Percentiles rank a stretch among this genome's conserved stretches.
These are phyloP conservation scores for Cynopterus brachyotis DNA, from an alignment of 2,113 vertebrate species.

Conservation along the genomic window DNA sequence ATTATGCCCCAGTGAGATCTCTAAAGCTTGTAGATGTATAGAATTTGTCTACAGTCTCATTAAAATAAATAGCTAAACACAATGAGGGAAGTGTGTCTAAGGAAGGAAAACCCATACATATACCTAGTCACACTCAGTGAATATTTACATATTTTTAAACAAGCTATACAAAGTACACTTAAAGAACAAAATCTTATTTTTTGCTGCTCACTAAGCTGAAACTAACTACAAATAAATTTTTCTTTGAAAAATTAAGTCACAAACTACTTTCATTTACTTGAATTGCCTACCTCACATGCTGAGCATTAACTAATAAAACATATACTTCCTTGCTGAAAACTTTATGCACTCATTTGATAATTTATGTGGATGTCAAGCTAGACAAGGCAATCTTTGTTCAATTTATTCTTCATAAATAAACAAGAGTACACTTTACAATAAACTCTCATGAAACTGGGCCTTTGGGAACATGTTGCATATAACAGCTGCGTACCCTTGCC, in stretches of 20 bases:
- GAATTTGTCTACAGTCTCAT: conserved; percentile 46
- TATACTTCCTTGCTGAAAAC: conserved; percentile 14
- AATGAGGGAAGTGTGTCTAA: not conserved
- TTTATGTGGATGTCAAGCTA: conserved; percentile 31
- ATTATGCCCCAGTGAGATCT: not conserved
- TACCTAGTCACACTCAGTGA: conserved; percentile 29
- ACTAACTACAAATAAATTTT: not conserved
- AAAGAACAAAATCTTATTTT: conserved; percentile 42
- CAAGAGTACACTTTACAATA: not conserved
- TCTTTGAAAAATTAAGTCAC: not conserved
- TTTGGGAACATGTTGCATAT: not conserved
- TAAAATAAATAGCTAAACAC: conserved; percentile 57
- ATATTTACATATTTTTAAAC: conserved; percentile 63
- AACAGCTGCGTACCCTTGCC: not conserved
- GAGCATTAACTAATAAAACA: conserved; percentile 9
- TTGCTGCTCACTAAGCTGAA: conserved; percentile 44
- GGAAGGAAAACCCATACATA: not conserved
- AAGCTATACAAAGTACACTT: conserved; percentile 24
- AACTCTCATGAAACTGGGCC: not conserved
- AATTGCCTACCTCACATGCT: not conserved
- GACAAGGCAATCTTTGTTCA: not conserved
- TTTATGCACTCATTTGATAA: not conserved
- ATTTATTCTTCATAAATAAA: conserved; percentile 41
- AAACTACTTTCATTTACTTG: not conserved
- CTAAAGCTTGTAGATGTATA: conserved; percentile 24